phyloP scores from a whole-genome alignment of 2,797 vertebrate species.

The Eulemur mongoz region DNA sequence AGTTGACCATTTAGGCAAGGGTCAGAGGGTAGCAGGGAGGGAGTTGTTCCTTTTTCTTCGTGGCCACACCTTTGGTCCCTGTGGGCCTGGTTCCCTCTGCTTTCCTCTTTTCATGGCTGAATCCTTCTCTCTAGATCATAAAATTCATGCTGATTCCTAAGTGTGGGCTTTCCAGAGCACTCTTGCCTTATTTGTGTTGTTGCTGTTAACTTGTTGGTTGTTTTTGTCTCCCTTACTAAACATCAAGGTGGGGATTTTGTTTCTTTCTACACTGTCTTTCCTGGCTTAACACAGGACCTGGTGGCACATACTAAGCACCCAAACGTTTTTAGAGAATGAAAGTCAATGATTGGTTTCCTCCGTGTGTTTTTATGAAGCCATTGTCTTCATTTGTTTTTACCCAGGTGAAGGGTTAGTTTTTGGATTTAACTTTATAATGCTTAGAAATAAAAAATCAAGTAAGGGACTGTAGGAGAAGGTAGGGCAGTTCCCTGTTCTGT shows the following conservation, averaged over 20 bases:
- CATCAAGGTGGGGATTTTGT: background rate
- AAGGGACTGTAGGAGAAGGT: background rate
- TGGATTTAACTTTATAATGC: background rate
- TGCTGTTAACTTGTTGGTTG: background rate
- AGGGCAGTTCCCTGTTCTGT: fast-evolving
- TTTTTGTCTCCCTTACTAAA: background rate
- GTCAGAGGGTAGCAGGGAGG: background rate
- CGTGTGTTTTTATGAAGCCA: background rate
- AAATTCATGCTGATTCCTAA: background rate
- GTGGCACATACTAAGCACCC: background rate
- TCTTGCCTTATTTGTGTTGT: background rate
- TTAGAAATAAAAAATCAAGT: background rate
- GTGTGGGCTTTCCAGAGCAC: background rate
- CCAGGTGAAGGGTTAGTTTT: background rate
- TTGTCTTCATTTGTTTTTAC: background rate
- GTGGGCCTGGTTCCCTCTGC: background rate
- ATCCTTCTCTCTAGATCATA: background rate
- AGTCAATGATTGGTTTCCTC: background rate
- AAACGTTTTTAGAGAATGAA: background rate
- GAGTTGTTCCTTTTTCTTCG: background rate
- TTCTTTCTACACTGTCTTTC: background rate
- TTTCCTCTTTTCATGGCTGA: background rate
- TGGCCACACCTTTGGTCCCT: background rate
- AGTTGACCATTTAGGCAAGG: background rate
- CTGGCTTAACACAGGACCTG: background rate